Evolutionary conservation across 2,797 vertebrate genomes (phyloP), one percentile per base, ranked within the genome.

Genomic region (Podarcis lilfordi): DNA sequence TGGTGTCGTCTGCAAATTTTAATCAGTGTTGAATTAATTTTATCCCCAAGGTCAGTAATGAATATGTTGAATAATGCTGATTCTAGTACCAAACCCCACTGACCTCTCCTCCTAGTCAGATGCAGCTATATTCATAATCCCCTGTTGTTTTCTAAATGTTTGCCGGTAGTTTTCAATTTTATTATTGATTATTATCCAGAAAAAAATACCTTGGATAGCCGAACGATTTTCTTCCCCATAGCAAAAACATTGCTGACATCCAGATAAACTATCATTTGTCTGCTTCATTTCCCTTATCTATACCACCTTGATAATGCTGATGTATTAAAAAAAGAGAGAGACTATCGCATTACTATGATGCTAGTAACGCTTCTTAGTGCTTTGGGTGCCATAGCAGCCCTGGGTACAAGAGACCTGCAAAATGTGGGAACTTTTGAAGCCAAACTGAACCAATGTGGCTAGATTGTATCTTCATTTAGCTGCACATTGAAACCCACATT

Each of bases 111-210:
- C 68, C 40, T 77, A 95, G 87, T 93, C 64, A 27, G 86, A 93
- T 88, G 69, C 2, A 35, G 86, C 86, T 94, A 91, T 82, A 59
- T 89, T 89, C 95, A 89, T 91, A 96, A 87, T 94, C 91, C 87
- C 86, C 82, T 93, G 95, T 94, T 90, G 90, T 61, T 92, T 95
- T 80, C 17, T 91, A 55, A 86, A 45, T 90, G 50, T 90, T 86
- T 85, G 64, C 77, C 0, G 78, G 84, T 86, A 91, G 29, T 88
- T 90, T 92, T 93, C 78, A 93, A 50, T 68, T 1, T 1, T 72
- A 45, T 59, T 89, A 91, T 86, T 85, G 74, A 84, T 43, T n/a
- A 78, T 61, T 84, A 92, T 19, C 88, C 77, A 29, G 76, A 40
- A 37, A 37, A 55, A 86, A 69, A 45, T 25, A 55, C 55, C 32